Conservation (phyloP, 2,797 vertebrate genomes). For the Luscinia luscinia region DNA sequence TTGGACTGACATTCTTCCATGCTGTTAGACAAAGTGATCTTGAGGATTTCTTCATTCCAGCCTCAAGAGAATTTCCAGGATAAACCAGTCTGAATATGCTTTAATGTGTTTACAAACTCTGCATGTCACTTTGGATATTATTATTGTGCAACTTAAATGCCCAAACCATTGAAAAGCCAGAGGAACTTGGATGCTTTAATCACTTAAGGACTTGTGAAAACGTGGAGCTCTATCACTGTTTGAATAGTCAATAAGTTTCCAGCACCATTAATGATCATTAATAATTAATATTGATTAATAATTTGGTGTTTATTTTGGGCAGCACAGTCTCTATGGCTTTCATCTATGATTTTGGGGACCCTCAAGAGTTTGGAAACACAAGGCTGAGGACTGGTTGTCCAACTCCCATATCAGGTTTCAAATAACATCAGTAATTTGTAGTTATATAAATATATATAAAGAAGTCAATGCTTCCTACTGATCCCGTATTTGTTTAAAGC, state of each 20-base stretch:
- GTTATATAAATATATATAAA: too few species aligned
- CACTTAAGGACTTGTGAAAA: neutral
- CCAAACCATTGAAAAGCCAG: neutral
- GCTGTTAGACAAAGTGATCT: neutral
- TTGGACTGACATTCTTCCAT: neutral
- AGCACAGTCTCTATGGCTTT: neutral
- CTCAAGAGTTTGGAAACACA: neutral
- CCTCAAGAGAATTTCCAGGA: neutral
- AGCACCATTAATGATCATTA: neutral
- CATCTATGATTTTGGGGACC: neutral
- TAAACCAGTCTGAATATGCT: neutral
- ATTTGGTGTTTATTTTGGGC: neutral
- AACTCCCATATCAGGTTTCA: fast-evolving
- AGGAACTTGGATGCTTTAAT: neutral
- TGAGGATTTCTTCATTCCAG: neutral
- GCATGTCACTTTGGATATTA: neutral
- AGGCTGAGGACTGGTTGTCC: neutral
- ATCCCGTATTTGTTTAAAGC: neutral
- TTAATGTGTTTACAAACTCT: neutral
- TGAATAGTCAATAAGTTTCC: neutral
- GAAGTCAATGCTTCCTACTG: neutral
- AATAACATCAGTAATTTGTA: neutral
- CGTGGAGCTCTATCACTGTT: neutral
- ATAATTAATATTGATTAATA: neutral
- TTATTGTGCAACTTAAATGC: neutral